phyloP scores from a whole-genome alignment of 2,113 vertebrate genomes.

The Myrmecobius fasciatus region DNA sequence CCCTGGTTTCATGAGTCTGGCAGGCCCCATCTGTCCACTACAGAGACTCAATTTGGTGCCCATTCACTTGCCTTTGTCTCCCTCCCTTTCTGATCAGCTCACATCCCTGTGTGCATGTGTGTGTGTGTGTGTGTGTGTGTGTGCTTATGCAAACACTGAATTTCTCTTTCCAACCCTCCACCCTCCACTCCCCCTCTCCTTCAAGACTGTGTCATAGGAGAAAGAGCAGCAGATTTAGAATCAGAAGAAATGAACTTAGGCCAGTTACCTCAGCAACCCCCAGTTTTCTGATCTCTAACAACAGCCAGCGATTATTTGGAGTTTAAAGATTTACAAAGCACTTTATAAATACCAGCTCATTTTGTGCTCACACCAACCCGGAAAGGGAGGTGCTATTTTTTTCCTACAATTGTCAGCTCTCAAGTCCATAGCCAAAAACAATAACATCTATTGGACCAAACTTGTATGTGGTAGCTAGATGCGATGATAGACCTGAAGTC shows the following conservation, averaged over 20 bases:
- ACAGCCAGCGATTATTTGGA: background rate
- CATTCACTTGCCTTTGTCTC: slow-evolving; percentile 87
- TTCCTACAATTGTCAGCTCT: background rate
- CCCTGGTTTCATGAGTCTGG: slow-evolving; percentile 77
- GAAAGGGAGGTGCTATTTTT: background rate
- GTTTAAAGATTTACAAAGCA: background rate
- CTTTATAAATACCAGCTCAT: background rate
- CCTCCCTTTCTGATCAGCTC: slow-evolving; percentile 85
- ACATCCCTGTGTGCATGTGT: slow-evolving; percentile 29
- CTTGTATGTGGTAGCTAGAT: no score
- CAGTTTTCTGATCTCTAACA: background rate
- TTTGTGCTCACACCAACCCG: background rate
- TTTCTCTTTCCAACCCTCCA: slow-evolving; percentile 34
- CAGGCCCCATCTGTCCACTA: slow-evolving; percentile 90
- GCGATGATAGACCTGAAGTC: no score
- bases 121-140: slow-evolving; percentile 34
- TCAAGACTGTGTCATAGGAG: background rate
- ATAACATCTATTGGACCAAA: no score
- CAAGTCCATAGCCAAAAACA: no score
- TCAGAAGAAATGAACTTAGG: background rate
- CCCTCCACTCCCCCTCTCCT: background rate
- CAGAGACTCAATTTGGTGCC: slow-evolving; percentile 88
- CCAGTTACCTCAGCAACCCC: background rate
- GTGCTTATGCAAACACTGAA: slow-evolving; percentile 82
- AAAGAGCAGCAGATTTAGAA: background rate